Percentiles rank a stretch among this genome's conserved stretches.
Conservation (phyloP, 2,113 vertebrate genomes). For the Alexandromys fortis region DNA sequence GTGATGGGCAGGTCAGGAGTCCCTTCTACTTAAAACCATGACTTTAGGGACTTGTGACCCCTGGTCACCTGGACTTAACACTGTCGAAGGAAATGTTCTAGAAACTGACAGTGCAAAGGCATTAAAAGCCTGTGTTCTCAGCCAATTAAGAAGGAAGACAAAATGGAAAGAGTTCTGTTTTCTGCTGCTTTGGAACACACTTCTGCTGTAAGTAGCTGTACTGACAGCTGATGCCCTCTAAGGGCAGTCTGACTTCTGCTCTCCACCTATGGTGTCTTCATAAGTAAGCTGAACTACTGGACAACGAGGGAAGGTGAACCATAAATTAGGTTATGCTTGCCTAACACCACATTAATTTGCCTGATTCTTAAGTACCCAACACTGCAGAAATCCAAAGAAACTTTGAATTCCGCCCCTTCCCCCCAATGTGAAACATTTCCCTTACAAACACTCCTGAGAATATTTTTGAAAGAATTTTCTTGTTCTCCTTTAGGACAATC, state of each 20-base stretch:
- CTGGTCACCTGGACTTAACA: not conserved
- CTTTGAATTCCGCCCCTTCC: conserved; percentile 19
- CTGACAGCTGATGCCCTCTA: not conserved
- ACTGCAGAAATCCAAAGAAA: not conserved
- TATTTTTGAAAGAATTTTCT: conserved; percentile 13
- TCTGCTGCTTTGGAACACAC: not conserved
- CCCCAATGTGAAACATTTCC: not conserved
- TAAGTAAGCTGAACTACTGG: not conserved
- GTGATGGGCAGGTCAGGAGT: not conserved
- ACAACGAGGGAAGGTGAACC: conserved; percentile 23
- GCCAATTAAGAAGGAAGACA: not conserved
- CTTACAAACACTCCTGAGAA: not conserved
- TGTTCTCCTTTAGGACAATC: conserved; percentile 7
- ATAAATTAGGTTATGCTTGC: not conserved
- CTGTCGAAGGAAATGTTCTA: not conserved
- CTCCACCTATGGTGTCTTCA: not conserved
- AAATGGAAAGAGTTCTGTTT: not conserved
- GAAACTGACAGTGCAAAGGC: not conserved
- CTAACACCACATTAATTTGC: not conserved
- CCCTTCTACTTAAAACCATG: not conserved
- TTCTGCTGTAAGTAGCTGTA: not conserved
- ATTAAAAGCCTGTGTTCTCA: not conserved
- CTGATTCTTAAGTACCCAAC: not conserved
- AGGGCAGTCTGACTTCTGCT: not conserved
- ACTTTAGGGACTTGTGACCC: not conserved